Evolutionary conservation across 2,113 vertebrate genomes (phyloP).

Genomic region (Amazona vittata): DNA sequence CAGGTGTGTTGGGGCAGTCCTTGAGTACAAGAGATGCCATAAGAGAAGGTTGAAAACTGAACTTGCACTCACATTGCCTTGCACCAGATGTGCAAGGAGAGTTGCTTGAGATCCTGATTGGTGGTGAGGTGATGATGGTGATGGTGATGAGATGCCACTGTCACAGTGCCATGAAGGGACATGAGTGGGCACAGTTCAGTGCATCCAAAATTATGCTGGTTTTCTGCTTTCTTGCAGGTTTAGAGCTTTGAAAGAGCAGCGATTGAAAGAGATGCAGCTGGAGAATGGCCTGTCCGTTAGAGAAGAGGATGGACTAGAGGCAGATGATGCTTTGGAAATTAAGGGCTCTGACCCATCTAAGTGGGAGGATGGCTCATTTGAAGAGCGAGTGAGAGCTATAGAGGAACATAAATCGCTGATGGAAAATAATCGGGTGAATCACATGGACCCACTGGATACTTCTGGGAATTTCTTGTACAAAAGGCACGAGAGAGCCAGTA

Average conservation of each 20-base stretch:
- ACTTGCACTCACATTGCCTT: fast-evolving
- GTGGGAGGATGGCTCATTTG: slow-evolving; percentile 84
- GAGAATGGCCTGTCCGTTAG: slow-evolving; percentile 71
- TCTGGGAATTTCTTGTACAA: slow-evolving; percentile 31
- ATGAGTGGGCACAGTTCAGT: neutral
- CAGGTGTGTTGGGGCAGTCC: neutral
- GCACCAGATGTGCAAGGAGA: neutral
- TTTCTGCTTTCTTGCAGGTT: slow-evolving; percentile 77
- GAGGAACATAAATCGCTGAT: slow-evolving; percentile 65
- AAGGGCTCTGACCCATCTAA: slow-evolving; percentile 84
- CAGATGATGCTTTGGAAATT: slow-evolving; percentile 64
- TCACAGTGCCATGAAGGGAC: neutral
- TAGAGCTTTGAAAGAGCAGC: slow-evolving; percentile 78
- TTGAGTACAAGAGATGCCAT: neutral
- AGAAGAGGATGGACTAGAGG: slow-evolving; percentile 59
- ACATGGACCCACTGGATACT: slow-evolving; percentile 22
- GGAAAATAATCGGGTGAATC: slow-evolving; percentile 56
- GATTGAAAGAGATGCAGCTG: slow-evolving; percentile 71
- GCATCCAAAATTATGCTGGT: neutral
- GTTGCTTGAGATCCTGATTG: neutral
- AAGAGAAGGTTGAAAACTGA: neutral
- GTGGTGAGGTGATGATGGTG: neutral
- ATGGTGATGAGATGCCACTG: neutral
- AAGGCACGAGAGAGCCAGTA: slow-evolving; percentile 69
- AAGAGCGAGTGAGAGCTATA: slow-evolving; percentile 76